Evolutionary conservation across 2,888 invertebrate species (phyloP).

Genomic region (Argyresthia albistria): DNA sequence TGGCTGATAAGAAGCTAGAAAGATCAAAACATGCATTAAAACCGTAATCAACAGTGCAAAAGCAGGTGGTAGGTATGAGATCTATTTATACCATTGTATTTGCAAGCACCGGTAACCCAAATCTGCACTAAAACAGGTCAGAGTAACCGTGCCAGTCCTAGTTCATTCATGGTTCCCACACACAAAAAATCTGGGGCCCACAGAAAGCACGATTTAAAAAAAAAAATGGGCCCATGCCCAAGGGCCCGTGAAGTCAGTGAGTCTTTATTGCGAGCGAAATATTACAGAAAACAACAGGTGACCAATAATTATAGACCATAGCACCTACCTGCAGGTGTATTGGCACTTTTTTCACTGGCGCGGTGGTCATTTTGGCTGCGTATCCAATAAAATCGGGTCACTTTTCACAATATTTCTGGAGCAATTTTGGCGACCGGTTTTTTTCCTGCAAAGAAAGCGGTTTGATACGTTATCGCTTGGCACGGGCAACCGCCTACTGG

Average conservation of each 20-base stretch:
- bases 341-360: slow-evolving; percentile 95
- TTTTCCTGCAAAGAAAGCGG: background rate
- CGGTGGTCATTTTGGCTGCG: slow-evolving; percentile 75
- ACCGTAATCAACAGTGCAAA: background rate
- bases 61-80: slow-evolving; percentile 9
- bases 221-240: background rate
- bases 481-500: slow-evolving; percentile 37
- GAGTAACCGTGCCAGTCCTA: background rate
- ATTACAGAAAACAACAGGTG: slow-evolving; percentile 44
- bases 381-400: slow-evolving; percentile 13
- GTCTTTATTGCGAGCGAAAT: slow-evolving; percentile 21
- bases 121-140: slow-evolving; percentile 21
- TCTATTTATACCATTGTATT: slow-evolving; percentile 12
- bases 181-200: background rate
- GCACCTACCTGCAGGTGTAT: slow-evolving; percentile 89
- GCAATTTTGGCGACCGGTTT: background rate
- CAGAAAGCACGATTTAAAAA: background rate
- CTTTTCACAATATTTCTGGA: no score
- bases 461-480: slow-evolving; percentile 17
- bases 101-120: slow-evolving; percentile 18
- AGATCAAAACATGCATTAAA: no score
- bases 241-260: slow-evolving; percentile 6
- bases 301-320: slow-evolving; percentile 4
- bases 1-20: no score
- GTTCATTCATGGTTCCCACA: background rate